phyloP scores from a whole-genome alignment of 2,113 vertebrate species.

The Anarrhichthys ocellatus region DNA sequence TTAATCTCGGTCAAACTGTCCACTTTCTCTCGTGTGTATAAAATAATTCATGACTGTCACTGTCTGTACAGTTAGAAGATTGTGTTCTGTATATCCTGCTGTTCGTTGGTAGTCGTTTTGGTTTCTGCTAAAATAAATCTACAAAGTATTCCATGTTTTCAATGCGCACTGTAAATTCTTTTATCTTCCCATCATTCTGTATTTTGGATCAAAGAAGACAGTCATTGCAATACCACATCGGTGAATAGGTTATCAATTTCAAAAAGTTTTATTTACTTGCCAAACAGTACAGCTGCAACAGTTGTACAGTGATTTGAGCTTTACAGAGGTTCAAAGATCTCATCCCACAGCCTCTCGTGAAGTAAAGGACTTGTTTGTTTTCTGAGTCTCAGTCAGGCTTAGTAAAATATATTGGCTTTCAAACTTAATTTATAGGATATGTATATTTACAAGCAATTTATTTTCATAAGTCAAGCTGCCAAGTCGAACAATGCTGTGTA shows the following conservation, averaged over 20 bases:
- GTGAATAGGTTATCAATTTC: conserved; percentile 36
- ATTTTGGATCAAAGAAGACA: not conserved
- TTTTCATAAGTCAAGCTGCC: conserved; percentile 22
- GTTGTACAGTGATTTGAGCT: conserved; percentile 71
- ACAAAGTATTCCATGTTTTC: conserved; percentile 11
- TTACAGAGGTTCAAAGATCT: conserved; percentile 61
- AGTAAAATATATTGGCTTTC: conserved; percentile 72
- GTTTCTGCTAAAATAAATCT: conserved; percentile 28
- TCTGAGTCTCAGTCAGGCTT: conserved; percentile 67
- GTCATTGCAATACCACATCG: not conserved
- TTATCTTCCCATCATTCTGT: not conserved
- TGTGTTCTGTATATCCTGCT: not conserved
- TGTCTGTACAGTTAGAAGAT: not conserved
- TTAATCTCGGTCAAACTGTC: not conserved
- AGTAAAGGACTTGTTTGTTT: conserved; percentile 24
- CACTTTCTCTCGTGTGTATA: conserved; percentile 15
- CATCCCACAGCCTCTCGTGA: conserved; percentile 17
- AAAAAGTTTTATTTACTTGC: conserved; percentile 82
- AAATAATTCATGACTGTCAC: not conserved
- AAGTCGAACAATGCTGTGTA: conserved; percentile 15
- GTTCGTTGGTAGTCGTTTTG: conserved; percentile 6
- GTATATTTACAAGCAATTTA: conserved; percentile 19
- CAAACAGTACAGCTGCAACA: conserved; percentile 77
- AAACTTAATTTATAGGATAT: conserved; percentile 56
- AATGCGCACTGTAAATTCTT: not conserved